Conservation (phyloP, 2,113 vertebrate species). For the Ophiodon elongatus region DNA sequence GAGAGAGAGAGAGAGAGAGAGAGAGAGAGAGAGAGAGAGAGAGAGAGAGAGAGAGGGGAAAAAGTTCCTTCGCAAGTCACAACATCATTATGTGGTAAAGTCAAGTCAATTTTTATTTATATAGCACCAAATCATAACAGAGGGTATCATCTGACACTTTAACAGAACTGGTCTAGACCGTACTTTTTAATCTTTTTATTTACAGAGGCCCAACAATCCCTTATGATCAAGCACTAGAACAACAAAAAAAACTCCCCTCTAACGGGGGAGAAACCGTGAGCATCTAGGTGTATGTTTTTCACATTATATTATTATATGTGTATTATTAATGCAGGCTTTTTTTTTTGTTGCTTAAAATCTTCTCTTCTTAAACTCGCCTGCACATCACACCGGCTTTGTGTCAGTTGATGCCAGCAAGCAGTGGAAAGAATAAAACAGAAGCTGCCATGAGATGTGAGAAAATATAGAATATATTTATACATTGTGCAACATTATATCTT, state of each 20-base stretch:
- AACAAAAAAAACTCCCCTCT: neutral
- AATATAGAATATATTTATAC: neutral
- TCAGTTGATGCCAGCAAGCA: neutral
- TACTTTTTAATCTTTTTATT: neutral
- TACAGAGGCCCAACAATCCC: neutral
- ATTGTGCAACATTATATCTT: slow-evolving; percentile 16
- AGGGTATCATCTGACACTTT: neutral
- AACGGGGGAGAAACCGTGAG: neutral
- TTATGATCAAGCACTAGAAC: neutral
- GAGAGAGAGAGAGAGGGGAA: neutral
- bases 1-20: too few relatives aligned
- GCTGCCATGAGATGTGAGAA: neutral
- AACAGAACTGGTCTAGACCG: neutral
- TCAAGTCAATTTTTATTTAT: neutral
- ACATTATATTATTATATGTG: neutral
- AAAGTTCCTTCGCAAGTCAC: neutral
- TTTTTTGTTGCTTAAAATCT: neutral
- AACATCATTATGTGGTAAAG: neutral
- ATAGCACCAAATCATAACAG: neutral
- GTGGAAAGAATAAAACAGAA: slow-evolving; percentile 3
- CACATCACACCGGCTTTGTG: neutral
- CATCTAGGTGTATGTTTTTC: neutral
- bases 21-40: neutral
- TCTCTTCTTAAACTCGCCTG: neutral
- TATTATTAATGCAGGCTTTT: neutral